Conservation (phyloP, 2,113 vertebrate genomes). For the Pantherophis guttatus region DNA sequence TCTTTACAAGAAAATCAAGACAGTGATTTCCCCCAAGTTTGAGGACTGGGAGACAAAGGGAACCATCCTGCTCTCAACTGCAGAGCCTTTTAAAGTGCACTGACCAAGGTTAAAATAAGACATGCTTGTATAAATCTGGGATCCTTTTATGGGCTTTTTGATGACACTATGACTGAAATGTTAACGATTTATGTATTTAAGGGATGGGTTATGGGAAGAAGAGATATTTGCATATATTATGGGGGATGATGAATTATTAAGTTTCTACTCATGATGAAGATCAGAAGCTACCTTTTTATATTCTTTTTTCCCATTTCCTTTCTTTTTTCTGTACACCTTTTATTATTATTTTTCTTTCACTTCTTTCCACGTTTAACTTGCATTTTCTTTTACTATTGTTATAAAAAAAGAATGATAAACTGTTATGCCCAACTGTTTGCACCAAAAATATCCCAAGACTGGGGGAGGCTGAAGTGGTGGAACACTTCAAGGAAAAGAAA, state of each 20-base stretch:
- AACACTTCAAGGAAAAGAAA: background rate
- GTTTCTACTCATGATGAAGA: background rate
- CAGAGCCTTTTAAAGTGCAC: background rate
- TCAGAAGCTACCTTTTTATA: background rate
- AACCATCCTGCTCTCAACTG: background rate
- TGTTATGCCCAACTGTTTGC: background rate
- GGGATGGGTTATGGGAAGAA: background rate
- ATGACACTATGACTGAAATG: background rate
- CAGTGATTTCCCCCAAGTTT: background rate
- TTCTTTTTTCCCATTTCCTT: background rate
- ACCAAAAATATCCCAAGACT: background rate
- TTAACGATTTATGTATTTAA: background rate
- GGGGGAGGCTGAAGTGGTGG: background rate
- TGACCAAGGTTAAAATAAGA: background rate
- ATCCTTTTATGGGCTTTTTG: background rate
- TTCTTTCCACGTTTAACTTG: background rate
- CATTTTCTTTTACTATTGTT: background rate
- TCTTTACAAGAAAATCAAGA: background rate
- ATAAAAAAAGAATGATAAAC: background rate
- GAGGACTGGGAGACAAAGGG: background rate
- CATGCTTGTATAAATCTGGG: background rate
- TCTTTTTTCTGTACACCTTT: background rate
- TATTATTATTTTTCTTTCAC: background rate
- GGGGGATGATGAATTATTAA: background rate
- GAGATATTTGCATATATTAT: background rate